Base-by-base conservation (phyloP, 2,113 vertebrate species). In the Todiramphus saurophagus region DNA sequence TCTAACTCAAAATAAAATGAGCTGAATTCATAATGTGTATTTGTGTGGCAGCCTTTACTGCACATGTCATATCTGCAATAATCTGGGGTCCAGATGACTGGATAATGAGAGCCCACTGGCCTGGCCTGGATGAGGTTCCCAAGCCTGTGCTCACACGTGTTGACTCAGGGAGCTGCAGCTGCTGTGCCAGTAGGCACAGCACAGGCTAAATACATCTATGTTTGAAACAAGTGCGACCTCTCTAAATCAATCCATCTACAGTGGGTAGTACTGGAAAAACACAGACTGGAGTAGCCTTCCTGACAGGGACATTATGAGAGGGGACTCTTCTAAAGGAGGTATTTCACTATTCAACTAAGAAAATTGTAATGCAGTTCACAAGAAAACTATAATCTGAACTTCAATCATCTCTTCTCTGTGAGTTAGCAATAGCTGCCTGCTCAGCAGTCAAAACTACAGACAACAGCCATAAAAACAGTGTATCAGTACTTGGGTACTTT, bases 71-170 rank as follows among this genome's bases (percentile, higher is more conserved):
- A 92, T 94, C 93, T 94, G 63, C 63, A 91, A 30, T 95, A 68
- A 93, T 95, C 85, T 97, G 93, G 79, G 41, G 14, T 33, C 94
- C 94, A 97, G 92, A 97, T 97, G 96, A 83, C 60, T 88, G 79
- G 69, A 75, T 93, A 96, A 95, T 85, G 80, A 92, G 77, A 96
- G 80, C 88, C 91, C 86, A 95, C 89, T 87, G 89, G 89, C 92
- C 90, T 89, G 95, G 64, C 91, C 94, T 94, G 77, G 62, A n/a
- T 7, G 4, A 93, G 83, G 92, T 82, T 97, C 94, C 80, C 63
- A 72, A 89, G 62, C 76, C 73, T 81, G 79, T 87, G 92, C 85
- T 91, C 89, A 84, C 90, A 94, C 13, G 8, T 82, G 39, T 60
- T 83, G 78, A 50, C 62, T 37, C 18, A 33, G 58, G 81, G 66